Percentiles rank a stretch among this genome's conserved stretches.
These are phyloP conservation scores for Oreochromis grahami DNA, from an alignment of 2,797 vertebrate species.

Conservation along the genomic window DNA sequence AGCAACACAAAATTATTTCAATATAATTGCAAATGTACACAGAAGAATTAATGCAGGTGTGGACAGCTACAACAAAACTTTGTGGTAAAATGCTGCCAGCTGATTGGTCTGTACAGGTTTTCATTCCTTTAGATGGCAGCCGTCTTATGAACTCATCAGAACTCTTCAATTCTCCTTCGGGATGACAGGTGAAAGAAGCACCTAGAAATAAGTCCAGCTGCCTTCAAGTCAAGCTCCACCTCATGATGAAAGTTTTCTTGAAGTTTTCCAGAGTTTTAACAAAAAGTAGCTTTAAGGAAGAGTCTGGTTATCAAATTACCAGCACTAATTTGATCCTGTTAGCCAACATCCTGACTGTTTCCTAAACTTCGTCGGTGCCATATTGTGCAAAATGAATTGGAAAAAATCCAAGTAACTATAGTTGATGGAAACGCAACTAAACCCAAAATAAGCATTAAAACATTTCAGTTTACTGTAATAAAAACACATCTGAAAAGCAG, in stretches of 20 bases:
- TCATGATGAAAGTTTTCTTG: no score
- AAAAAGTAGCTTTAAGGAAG: background rate
- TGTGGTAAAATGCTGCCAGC: no score
- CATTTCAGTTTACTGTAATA: background rate
- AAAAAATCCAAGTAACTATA: background rate
- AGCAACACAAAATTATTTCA: background rate
- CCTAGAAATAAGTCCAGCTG: background rate
- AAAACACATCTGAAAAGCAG: fast-evolving
- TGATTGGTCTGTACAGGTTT: no score
- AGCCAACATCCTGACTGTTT: background rate
- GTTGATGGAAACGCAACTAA: background rate
- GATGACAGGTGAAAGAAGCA: background rate
- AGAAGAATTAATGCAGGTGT: no score
- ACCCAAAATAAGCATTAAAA: background rate
- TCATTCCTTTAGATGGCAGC: no score
- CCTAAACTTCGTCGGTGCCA: background rate
- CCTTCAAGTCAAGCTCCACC: fast-evolving
- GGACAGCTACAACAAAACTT: no score
- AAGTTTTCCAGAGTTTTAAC: background rate
- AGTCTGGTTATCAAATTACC: background rate
- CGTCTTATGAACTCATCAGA: no score
- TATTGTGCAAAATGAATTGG: background rate
- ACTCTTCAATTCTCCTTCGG: no score
- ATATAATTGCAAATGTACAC: no score
- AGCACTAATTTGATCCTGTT: background rate